A percentile compares a stretch with the other conserved stretches of the same genome.
These are phyloP conservation scores for Coleophora flavipennella DNA, from an alignment of 2,888 invertebrate species.

Conservation along the genomic window DNA sequence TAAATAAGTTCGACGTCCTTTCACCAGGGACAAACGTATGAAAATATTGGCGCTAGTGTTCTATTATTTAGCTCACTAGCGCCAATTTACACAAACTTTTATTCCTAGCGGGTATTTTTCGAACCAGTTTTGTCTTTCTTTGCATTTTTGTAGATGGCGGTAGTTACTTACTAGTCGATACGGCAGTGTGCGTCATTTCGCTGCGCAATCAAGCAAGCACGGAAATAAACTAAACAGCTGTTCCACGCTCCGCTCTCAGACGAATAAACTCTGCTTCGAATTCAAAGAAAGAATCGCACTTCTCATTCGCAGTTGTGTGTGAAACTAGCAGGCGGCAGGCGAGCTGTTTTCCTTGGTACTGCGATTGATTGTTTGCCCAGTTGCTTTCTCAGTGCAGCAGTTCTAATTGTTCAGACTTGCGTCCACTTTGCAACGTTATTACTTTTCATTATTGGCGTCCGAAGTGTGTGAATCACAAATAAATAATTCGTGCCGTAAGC, in stretches of 20 bases:
- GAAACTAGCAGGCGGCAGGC: conserved; percentile 28
- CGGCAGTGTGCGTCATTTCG: conserved; percentile 55
- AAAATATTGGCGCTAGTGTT: too few species aligned
- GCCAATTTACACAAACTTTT: too few species aligned
- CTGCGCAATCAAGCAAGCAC: conserved; percentile 66
- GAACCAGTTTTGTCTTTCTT: too few species aligned
- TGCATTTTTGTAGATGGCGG: conserved; percentile 24
- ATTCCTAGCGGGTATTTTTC: too few species aligned
- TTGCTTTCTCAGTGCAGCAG: conserved; percentile 43
- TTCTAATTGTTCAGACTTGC: conserved; percentile 33
- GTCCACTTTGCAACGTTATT: conserved; percentile 46
- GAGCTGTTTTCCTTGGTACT: conserved; percentile 62
- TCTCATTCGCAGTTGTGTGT: conserved; percentile 59
- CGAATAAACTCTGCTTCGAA: too few species aligned
- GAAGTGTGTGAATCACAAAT: conserved; percentile 51
- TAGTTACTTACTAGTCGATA: conserved; percentile 38
- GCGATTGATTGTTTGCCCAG: conserved; percentile 55
- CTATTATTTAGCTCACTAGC: too few species aligned
- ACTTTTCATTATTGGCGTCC: conserved; percentile 51
- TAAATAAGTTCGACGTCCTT: too few species aligned
- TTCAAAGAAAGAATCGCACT: conserved; percentile 23
- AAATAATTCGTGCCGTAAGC: conserved; percentile 42
- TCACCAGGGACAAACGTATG: too few species aligned
- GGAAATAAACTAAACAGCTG: conserved; percentile 70
- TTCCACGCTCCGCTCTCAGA: conserved; percentile 56